phyloP scores from a whole-genome alignment of 2,888 invertebrate genomes.

The Hirtodrosophila trivittata region DNA sequence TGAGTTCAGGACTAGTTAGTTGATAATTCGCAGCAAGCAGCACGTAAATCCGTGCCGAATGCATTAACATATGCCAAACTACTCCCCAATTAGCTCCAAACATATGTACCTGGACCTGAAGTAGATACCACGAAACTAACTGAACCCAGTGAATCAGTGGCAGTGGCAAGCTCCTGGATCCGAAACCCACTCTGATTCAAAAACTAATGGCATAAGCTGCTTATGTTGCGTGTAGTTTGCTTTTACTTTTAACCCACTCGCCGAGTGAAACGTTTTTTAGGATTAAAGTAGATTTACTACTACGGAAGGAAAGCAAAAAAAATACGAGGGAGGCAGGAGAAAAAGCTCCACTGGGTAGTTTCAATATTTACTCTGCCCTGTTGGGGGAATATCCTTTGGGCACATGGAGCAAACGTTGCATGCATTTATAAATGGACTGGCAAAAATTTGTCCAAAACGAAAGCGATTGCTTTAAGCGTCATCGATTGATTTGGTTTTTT shows the following conservation, averaged over 20 bases:
- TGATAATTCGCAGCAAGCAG: neutral
- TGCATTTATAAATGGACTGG: slow-evolving; percentile 49
- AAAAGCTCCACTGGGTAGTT: slow-evolving; percentile 38
- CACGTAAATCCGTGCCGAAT: slow-evolving; percentile 1
- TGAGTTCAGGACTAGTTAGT: too few relatives aligned
- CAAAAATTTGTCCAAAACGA: slow-evolving; percentile 44
- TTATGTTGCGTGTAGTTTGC: slow-evolving; percentile 56
- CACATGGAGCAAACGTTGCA: slow-evolving; percentile 39
- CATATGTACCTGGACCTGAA: slow-evolving; percentile 5
- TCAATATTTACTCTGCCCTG: slow-evolving; percentile 60
- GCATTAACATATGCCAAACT: slow-evolving; percentile 37
- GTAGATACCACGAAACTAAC: slow-evolving; percentile 23
- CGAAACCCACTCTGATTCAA: slow-evolving; percentile 30
- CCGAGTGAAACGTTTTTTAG: slow-evolving; percentile 53
- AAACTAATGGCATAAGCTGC: slow-evolving; percentile 68
- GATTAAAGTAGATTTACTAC: slow-evolving; percentile 52
- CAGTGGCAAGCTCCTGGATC: slow-evolving; percentile 15
- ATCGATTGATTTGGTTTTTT: slow-evolving; percentile 9
- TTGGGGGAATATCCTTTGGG: slow-evolving; percentile 39
- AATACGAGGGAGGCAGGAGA: neutral
- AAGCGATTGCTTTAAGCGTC: slow-evolving; percentile 15
- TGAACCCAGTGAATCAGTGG: slow-evolving; percentile 4
- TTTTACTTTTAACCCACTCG: slow-evolving; percentile 59
- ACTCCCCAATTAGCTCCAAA: neutral
- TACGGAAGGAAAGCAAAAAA: slow-evolving; percentile 1